Conservation (phyloP, 92 coral and sea anemone genomes). For the Epizoanthus stellaris region DNA sequence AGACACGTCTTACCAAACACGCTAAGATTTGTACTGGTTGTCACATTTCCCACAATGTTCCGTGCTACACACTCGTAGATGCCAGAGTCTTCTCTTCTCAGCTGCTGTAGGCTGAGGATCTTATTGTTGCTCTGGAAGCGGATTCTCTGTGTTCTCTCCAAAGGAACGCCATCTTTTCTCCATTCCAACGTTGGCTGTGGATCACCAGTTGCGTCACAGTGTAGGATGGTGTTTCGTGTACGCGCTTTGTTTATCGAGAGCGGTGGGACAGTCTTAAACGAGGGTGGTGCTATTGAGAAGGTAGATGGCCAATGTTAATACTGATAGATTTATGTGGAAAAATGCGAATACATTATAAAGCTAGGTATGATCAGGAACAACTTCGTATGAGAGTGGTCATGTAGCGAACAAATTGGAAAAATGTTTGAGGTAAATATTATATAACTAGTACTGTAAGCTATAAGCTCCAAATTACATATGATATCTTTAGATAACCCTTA, state of each 20-base stretch:
- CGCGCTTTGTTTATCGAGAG: background rate
- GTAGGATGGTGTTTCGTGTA: slow-evolving; percentile 8
- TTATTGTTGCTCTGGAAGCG: slow-evolving; percentile 27
- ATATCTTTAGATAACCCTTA: no score
- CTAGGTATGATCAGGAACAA: background rate
- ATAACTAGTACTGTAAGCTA: no score
- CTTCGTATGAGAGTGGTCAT: no score
- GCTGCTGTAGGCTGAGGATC: slow-evolving; percentile 37
- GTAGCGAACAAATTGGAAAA: no score
- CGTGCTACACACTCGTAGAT: slow-evolving; percentile 16
- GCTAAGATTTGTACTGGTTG: slow-evolving; percentile 17
- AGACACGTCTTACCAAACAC: slow-evolving; percentile 44
- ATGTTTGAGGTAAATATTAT: no score
- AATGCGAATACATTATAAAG: no score
- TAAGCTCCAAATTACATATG: no score
- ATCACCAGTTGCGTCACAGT: slow-evolving; percentile 68
- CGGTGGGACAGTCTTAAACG: background rate
- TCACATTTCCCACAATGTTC: slow-evolving; percentile 1
- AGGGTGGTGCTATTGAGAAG: background rate
- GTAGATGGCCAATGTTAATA: background rate
- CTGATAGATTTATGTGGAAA: background rate
- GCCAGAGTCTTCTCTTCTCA: slow-evolving; percentile 42
- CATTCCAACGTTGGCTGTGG: slow-evolving; percentile 67
- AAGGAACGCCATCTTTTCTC: slow-evolving; percentile 52
- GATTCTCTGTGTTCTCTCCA: slow-evolving; percentile 38